Base-by-base conservation (phyloP, 2,113 vertebrate species). In the Petromus typicus region DNA sequence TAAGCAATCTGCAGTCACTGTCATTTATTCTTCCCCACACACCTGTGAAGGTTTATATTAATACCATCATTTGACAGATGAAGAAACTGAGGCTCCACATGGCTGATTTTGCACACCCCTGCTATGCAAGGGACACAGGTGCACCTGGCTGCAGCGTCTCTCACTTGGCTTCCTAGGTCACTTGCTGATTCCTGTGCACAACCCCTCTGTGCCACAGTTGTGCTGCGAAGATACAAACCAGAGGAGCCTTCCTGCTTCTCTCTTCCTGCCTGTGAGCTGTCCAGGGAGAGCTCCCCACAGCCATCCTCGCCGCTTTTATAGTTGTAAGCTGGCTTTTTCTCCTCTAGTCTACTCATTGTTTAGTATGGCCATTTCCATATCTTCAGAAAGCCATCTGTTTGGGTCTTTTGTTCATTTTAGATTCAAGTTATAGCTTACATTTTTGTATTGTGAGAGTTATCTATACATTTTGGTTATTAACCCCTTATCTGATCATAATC, bases 11-110 rank as follows among this genome's bases (percentile, higher is more conserved):
- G 43, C 6, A 63, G 12, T 95, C 27, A 80, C 27, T 71, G n/a
- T 37, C 34, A 81, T 56, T 92, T 90, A 86, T 71, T 76, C 32
- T 71, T 85, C 61, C 79, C 27, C 76, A 78, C n/a, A 64, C 76
- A 71, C 43, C 25, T 22, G 1, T 87, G 73, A 91, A 7, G 13
- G 1, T 84, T 79, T 22, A 5, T 27, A 34, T 79, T 73, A 80
- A 56, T 71, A 66, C 25, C 7, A 9, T 81, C 27, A 66, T 81
- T 94, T 94, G 79, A 56, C 27, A 96, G 27, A 63, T 71, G 56
- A 54, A 87, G 64, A 71, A 85, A 57, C 5, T 12, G 27, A 95
- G 7, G 2, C 13, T 81, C 14, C 86, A 4, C 11, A 14, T 69
- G 37, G 37, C 20, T 90, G 30, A 87, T 71, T 10, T n/a, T 54